Evolutionary conservation across 2,888 invertebrate genomes (phyloP).

Genomic region (Scaptomyza reducta): DNA sequence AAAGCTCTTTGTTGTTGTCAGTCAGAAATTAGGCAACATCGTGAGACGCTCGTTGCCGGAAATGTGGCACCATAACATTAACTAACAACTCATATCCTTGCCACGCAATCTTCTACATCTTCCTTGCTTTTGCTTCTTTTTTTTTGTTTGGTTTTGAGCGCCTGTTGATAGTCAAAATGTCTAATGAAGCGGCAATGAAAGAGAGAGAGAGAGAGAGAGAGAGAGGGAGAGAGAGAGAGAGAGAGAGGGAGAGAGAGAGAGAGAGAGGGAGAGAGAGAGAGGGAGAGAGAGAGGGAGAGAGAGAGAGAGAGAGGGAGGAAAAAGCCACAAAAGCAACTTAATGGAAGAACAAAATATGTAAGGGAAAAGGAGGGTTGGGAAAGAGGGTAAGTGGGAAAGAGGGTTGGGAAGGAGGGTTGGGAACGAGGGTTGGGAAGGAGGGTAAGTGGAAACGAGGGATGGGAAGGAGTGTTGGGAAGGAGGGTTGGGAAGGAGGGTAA

Average conservation of each 20-base stretch:
- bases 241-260: background rate
- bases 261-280: background rate
- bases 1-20: slow-evolving; percentile 26
- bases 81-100: slow-evolving; percentile 80
- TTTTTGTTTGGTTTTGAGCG: slow-evolving; percentile 21
- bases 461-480: no score
- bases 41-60: slow-evolving; percentile 40
- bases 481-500: no score
- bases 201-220: background rate
- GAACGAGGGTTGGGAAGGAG: no score
- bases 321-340: slow-evolving; percentile 32
- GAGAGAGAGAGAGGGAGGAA: background rate
- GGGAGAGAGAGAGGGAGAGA: background rate
- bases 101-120: slow-evolving; percentile 36
- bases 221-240: background rate
- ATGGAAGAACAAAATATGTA: slow-evolving; percentile 7
- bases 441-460: no score
- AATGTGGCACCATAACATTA: slow-evolving; percentile 80
- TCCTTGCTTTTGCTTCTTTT: background rate
- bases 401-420: no score
- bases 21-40: slow-evolving; percentile 55
- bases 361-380: background rate
- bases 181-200: slow-evolving; percentile 71
- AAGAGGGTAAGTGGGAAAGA: background rate
- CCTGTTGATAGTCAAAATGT: slow-evolving; percentile 71